A percentile compares a stretch with the other conserved stretches of the same genome.
phyloP scores from a whole-genome alignment of 2,888 invertebrate genomes.

The Ecdyonurus torrentis region DNA sequence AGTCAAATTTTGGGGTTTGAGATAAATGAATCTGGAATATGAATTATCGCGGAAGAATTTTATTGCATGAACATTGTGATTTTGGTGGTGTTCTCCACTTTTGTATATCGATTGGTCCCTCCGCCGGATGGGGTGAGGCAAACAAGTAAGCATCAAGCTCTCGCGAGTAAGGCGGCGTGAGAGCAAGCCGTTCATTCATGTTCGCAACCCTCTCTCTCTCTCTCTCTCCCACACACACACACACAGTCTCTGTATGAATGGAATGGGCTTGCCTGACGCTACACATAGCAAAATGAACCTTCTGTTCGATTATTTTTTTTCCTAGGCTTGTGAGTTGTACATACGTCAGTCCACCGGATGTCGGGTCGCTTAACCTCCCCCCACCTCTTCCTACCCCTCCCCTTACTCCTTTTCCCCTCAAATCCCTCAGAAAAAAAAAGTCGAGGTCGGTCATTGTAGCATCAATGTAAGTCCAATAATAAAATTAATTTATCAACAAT shows the following conservation, averaged over 20 bases:
- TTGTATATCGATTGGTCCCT: no score
- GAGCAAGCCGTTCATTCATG: background rate
- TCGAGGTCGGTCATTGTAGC: background rate
- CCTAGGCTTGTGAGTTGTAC: no score
- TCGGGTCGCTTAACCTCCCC: slow-evolving; percentile 3
- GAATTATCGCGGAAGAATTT: no score
- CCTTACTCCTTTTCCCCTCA: background rate
- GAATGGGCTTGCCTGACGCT: background rate
- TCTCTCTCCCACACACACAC: background rate
- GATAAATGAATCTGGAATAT: no score
- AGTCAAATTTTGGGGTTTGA: no score
- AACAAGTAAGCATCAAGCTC: background rate
- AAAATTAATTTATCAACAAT: no score
- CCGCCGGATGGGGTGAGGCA: background rate
- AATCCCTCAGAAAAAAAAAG: background rate
- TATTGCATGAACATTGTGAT: no score
- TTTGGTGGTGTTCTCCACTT: no score
- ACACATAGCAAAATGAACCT: no score
- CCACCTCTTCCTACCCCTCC: background rate
- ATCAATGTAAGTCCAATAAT: background rate
- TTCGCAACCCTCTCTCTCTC: background rate
- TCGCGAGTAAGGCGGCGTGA: background rate
- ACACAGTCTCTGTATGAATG: background rate
- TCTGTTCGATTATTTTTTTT: no score
- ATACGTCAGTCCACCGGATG: background rate